phyloP scores from a whole-genome alignment of 2,113 vertebrate genomes.

The Junco hyemalis region DNA sequence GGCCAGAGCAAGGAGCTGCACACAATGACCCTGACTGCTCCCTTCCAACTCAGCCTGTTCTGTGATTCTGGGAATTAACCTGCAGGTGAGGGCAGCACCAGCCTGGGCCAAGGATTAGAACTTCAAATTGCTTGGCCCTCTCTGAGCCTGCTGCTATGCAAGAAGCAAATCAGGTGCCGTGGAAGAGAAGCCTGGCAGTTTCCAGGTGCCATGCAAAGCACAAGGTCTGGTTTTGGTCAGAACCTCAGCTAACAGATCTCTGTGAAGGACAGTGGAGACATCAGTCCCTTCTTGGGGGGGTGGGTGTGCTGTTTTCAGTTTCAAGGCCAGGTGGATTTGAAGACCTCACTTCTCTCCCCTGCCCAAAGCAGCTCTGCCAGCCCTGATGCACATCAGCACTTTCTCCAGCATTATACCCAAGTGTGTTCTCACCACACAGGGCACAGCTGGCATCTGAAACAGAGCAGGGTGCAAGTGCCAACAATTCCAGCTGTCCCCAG shows the following conservation, averaged over 20 bases:
- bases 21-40: too few relatives aligned
- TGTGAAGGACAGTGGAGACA: neutral
- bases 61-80: neutral
- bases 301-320: neutral
- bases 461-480: neutral
- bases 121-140: neutral
- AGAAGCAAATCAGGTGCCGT: neutral
- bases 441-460: neutral
- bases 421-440: neutral
- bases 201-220: neutral
- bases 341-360: neutral
- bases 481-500: neutral
- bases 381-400: neutral
- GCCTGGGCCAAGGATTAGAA: neutral
- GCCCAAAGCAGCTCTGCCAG: neutral
- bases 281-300: neutral
- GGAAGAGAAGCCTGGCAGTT: neutral
- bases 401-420: neutral
- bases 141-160: neutral
- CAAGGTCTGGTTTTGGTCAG: neutral
- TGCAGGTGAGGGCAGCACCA: neutral
- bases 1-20: neutral
- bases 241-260: neutral
- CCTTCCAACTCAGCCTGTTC: neutral
- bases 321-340: neutral